phyloP scores from a whole-genome alignment of 2,888 invertebrate species.

The Drosophila bunnanda region DNA sequence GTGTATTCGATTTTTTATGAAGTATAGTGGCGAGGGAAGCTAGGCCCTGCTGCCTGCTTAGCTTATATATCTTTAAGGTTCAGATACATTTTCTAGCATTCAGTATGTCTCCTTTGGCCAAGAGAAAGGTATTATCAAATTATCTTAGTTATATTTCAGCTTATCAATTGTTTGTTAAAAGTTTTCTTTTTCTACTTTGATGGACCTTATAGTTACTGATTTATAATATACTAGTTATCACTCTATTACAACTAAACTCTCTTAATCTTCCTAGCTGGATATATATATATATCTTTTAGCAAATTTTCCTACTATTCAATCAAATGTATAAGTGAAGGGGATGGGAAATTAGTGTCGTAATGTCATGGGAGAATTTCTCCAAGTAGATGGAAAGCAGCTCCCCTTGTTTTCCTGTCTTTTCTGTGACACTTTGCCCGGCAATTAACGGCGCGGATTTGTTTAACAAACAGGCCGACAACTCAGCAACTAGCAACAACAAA shows the following conservation, averaged over 20 bases:
- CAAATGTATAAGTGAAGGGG: neutral
- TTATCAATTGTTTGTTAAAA: no score
- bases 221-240: neutral
- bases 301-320: neutral
- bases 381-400: slow-evolving; percentile 32
- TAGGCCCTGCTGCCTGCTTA: no score
- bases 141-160: no score
- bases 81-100: neutral
- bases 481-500: slow-evolving; percentile 53
- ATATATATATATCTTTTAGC: neutral
- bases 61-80: neutral
- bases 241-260: neutral
- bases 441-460: slow-evolving; percentile 76
- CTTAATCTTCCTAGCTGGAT: neutral
- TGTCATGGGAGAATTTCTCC: slow-evolving; percentile 45
- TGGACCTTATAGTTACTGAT: neutral
- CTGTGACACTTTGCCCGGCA: slow-evolving; percentile 67
- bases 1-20: neutral
- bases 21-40: no score
- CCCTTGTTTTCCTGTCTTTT: slow-evolving; percentile 25
- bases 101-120: no score
- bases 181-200: neutral
- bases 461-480: slow-evolving; percentile 72
- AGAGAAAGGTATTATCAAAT: no score
- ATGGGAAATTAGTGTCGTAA: slow-evolving; percentile 35